These are phyloP conservation scores for Stegodyphus mimosarum DNA, from an alignment of 1,140 invertebrate species.

Conservation along the genomic window DNA sequence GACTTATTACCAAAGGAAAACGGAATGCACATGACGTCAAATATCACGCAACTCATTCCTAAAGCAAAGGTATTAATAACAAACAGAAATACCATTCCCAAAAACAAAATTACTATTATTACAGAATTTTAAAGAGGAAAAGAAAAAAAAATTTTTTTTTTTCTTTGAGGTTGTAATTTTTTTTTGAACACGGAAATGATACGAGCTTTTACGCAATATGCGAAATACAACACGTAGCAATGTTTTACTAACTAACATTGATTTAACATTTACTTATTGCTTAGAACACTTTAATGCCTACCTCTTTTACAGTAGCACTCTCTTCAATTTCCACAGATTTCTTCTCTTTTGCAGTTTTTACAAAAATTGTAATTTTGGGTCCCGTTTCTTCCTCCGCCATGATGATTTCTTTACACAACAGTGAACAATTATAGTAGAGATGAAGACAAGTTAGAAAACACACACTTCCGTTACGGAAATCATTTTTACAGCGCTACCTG, in stretches of 20 bases:
- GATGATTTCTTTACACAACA: not conserved
- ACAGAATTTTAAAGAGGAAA: too few relatives aligned
- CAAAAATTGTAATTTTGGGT: slow-evolving; percentile 81
- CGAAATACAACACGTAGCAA: not conserved
- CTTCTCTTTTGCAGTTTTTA: slow-evolving; percentile 97
- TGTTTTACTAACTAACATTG: not conserved
- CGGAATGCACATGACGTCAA: slow-evolving; percentile 35
- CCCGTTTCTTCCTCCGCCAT: slow-evolving; percentile 47
- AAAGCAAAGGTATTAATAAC: too few relatives aligned
- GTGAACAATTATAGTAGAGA: not conserved
- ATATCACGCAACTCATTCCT: not conserved
- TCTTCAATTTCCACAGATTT: slow-evolving; percentile 87
- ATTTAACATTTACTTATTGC: too few relatives aligned
- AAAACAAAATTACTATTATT: too few relatives aligned
- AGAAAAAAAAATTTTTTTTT: too few relatives aligned
- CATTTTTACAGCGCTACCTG: not conserved
- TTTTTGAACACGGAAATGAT: not conserved
- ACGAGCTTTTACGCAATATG: slow-evolving; percentile 42
- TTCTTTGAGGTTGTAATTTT: too few relatives aligned
- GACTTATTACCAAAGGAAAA: not conserved
- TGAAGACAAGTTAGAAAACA: not conserved
- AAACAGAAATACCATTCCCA: too few relatives aligned
- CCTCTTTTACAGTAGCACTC: slow-evolving; percentile 86
- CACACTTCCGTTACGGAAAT: not conserved
- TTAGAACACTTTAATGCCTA: not conserved